Base-by-base conservation (phyloP, 2,888 invertebrate genomes). In the Ophion ventricosus region DNA sequence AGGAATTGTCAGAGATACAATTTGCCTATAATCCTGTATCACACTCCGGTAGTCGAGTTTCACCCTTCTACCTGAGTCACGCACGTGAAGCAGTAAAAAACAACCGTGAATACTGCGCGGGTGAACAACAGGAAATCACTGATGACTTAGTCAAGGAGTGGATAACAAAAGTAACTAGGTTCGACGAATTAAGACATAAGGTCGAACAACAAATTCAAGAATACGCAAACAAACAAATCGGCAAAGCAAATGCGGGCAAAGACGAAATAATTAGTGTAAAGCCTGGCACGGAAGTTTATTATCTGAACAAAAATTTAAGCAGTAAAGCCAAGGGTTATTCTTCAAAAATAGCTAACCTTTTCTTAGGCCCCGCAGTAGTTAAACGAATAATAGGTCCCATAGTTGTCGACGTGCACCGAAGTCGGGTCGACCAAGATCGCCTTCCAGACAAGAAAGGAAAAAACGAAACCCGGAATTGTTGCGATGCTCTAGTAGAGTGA, bases 1-100 rank as follows among this genome's bases (percentile, higher is more conserved):
- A 80, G 23, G 20, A 84, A n/a, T 59, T 84, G 40, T 57, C 77
- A 40, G 82, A 86, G 64, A 20, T 66, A 66, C 66, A 66, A 23
- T 20, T 66, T 1, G 66, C 66, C 1, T 66, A 66, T 23, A 40
- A 66, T 11, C 40, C 66, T 40, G 40, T 66, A 5, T 4, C 43
- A 20, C 66, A 66, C 23, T 40, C 66, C 0, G 40, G 66, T 20
- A n/a, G 66, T 43, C 40, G 66, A 43, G 66, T 40, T 11, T 66
- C 66, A 8, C 43, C 40, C 0, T 66, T 40, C 14, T 66, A 66
- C 23, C n/a, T 66, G 2, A 66, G 40, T 10, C 66, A 66, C 43
- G 66, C 66, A 2, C 66, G 66, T 10, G 66, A 40, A 43, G 66
- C 66, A 0, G 23, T 66, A 43, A 66, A 20, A 11, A 66, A 66